Evolutionary conservation across 37 sponge, comb jelly and placozoan species (phyloP), one percentile per base, ranked within the genome.

Genomic region (Halisarca cf. caerulea): DNA sequence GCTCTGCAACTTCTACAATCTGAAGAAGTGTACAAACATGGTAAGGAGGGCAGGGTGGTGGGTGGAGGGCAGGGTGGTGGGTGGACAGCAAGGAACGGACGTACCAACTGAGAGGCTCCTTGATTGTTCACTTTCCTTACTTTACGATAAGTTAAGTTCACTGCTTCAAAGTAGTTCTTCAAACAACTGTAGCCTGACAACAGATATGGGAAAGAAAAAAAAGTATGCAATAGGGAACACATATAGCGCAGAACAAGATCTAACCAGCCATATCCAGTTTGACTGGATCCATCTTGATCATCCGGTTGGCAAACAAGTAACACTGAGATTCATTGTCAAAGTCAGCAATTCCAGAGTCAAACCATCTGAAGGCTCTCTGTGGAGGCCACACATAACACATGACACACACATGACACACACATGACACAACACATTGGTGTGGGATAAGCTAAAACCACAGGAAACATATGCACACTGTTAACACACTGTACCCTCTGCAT

Each of bases 301-400:
- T 84, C 73, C 90, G 42, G 21, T 91, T 89, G 53, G 86, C 81
- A 82, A 90, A 94, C 85, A 97, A 53, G 59, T 75, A 61, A 9
- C 58, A 41, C 66, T 94, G 95, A 23, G 93, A 91, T 59, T 90
- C 91, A 20, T 58, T 44, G 38, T 97, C 95, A 81, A 97, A 24
- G 66, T 97, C 98, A 11, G 43, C 38, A 66, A 97, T 84, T 0
- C 93, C 91, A 20, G 68, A 37, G 51, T 88, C 84, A 85, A 97
- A 94, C 98, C 98, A 97, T 70, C 89, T 88, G 71, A 90, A 97
- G 43, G 93, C 96, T 24, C 87, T 42, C 96, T 95, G 71, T 11
- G 44, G 34, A 23, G 55, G 9, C 28, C 23, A n/a, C 21, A 32
- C 18, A 11, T 35, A 21, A 17, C 42, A 82, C 69, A 75, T 75